These are phyloP conservation scores for Uromys caudimaculatus DNA, from an alignment of 2,797 vertebrate genomes.

Conservation along the genomic window DNA sequence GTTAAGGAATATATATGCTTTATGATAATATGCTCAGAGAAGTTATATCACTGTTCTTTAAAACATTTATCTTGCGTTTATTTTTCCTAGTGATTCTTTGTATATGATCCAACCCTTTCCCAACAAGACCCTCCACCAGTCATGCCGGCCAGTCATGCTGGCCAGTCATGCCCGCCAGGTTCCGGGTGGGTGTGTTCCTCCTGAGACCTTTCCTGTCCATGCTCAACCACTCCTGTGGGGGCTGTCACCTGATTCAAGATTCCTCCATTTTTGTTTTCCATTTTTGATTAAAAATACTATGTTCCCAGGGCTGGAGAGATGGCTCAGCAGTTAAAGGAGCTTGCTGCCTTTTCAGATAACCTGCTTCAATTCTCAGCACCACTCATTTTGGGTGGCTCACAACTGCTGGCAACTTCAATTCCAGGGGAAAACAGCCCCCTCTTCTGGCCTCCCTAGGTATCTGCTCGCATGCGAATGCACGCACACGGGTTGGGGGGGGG, in stretches of 20 bases:
- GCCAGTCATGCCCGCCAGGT: too few relatives aligned
- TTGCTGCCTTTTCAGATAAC: background rate
- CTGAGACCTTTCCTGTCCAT: rapidly evolving
- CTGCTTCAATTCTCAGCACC: background rate
- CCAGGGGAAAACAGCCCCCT: too few relatives aligned
- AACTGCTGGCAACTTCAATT: background rate
- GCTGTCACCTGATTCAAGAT: background rate
- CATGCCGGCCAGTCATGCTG: too few relatives aligned
- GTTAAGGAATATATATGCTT: background rate
- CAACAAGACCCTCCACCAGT: background rate
- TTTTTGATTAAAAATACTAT: background rate
- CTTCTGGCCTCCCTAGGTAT: background rate
- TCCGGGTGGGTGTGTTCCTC: background rate
- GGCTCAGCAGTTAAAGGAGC: background rate
- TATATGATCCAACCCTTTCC: background rate
- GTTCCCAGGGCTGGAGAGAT: background rate
- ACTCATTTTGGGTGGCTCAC: background rate
- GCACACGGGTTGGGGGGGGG: too few relatives aligned
- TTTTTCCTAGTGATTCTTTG: background rate
- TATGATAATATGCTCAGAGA: background rate
- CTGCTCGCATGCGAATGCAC: background rate
- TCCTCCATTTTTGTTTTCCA: background rate
- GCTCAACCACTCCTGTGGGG: rapidly evolving
- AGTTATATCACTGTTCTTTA: background rate
- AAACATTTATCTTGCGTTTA: background rate